A percentile compares a stretch with the other conserved stretches of the same genome.
Conservation (phyloP, 1,140 invertebrate species). For the Hydropsyche tenuis region DNA sequence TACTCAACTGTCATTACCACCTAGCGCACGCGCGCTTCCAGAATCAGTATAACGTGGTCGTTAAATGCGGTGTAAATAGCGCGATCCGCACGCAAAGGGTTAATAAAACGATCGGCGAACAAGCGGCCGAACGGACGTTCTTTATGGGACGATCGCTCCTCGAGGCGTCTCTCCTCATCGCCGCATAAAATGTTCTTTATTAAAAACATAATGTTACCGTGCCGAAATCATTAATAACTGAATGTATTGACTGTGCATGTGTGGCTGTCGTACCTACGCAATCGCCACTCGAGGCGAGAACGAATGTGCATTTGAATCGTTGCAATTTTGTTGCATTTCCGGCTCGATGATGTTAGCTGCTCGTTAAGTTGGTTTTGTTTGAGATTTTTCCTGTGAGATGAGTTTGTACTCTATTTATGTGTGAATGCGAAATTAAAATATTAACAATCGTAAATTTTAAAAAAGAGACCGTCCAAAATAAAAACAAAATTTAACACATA, state of each 20-base stretch:
- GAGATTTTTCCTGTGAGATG: too few species aligned
- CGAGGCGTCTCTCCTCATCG: conserved; percentile 35
- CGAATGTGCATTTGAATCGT: too few species aligned
- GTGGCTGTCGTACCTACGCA: background rate
- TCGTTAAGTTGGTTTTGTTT: too few species aligned
- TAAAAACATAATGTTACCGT: conserved; percentile 49
- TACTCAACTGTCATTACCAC: too few species aligned
- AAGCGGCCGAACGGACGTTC: conserved; percentile 5
- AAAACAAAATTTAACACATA: too few species aligned
- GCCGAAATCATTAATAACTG: conserved; percentile 50
- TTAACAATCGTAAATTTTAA: too few species aligned
- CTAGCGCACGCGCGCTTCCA: too few species aligned
- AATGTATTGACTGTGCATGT: conserved; percentile 34
- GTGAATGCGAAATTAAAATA: too few species aligned
- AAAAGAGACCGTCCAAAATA: too few species aligned
- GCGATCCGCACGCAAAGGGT: conserved; percentile 4
- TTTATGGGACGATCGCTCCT: conserved; percentile 39
- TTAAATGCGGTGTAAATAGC: background rate
- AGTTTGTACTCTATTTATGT: too few species aligned
- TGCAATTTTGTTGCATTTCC: too few species aligned
- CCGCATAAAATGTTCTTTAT: conserved; percentile 48
- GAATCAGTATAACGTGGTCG: background rate
- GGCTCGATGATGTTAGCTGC: too few species aligned
- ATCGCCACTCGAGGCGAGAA: background rate
- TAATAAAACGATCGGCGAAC: conserved; percentile 32